Evolutionary conservation across 2,888 invertebrate species (phyloP).

Genomic region (Lasioglossum morio): DNA sequence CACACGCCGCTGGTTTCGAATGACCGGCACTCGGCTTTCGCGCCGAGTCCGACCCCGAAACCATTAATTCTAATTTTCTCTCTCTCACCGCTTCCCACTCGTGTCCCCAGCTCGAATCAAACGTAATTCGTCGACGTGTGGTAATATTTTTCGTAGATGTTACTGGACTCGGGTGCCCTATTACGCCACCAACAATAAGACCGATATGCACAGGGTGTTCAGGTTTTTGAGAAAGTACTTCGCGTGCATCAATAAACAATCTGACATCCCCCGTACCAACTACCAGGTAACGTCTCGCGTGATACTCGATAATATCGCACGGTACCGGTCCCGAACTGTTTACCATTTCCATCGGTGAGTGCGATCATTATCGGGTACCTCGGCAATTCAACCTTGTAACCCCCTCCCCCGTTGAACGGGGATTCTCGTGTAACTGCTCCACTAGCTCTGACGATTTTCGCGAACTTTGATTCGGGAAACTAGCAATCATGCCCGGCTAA

Average conservation of each 20-base stretch:
- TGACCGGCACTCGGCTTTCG: constrained; percentile 30
- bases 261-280: constrained; percentile 90
- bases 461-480: background rate
- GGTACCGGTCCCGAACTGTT: background rate
- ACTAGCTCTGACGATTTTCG: background rate
- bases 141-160: constrained; percentile 86
- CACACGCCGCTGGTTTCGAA: constrained; percentile 26
- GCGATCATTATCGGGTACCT: background rate
- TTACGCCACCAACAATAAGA: constrained; percentile 86
- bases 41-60: constrained; percentile 2
- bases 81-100: background rate
- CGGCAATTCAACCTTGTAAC: background rate
- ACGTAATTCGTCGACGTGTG: constrained; percentile 15
- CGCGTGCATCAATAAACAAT: constrained; percentile 84
- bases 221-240: too few relatives aligned
- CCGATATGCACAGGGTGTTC: too few relatives aligned
- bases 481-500: background rate
- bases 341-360: background rate
- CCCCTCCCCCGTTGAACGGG: background rate
- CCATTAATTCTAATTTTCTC: constrained; percentile 42
- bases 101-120: background rate
- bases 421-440: background rate
- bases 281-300: constrained; percentile 87
- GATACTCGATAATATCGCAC: constrained; percentile 17
- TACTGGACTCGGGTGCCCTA: constrained; percentile 89